Conservation (phyloP, 2,113 vertebrate species). For the Tychaedon coryphoeus region DNA sequence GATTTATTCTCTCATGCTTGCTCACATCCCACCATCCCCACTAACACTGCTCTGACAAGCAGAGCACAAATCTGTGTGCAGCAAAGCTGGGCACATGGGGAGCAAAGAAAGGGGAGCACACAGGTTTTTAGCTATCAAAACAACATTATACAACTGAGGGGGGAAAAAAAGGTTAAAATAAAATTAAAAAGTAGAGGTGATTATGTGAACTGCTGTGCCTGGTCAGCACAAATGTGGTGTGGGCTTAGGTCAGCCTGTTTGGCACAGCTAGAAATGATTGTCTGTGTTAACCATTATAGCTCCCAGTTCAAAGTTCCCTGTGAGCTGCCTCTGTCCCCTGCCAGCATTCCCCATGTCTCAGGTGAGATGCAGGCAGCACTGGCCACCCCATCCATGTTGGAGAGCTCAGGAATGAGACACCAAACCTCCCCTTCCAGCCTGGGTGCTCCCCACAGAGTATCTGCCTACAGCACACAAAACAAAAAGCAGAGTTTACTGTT, state of each 20-base stretch:
- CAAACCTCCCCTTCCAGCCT: background rate
- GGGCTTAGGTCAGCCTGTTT: background rate
- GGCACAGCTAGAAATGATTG: slow-evolving; percentile 9
- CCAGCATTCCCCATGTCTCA: background rate
- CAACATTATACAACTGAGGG: background rate
- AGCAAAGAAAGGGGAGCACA: background rate
- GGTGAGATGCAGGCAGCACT: background rate
- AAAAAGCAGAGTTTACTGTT: background rate
- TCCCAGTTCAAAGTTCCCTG: background rate
- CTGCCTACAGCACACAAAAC: background rate
- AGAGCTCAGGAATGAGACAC: background rate
- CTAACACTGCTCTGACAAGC: background rate
- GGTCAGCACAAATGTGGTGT: slow-evolving; percentile 29
- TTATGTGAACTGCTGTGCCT: background rate
- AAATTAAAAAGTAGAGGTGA: background rate
- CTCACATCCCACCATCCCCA: background rate
- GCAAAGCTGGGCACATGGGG: background rate
- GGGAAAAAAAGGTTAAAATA: background rate
- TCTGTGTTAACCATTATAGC: slow-evolving; percentile 32
- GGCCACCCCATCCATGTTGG: background rate
- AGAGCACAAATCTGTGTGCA: background rate
- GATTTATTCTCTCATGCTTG: background rate
- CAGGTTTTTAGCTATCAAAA: background rate
- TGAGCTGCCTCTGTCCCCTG: background rate
- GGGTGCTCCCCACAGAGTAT: background rate